Conservation (phyloP, 2,888 invertebrate genomes). For the Leucozona laternaria region DNA sequence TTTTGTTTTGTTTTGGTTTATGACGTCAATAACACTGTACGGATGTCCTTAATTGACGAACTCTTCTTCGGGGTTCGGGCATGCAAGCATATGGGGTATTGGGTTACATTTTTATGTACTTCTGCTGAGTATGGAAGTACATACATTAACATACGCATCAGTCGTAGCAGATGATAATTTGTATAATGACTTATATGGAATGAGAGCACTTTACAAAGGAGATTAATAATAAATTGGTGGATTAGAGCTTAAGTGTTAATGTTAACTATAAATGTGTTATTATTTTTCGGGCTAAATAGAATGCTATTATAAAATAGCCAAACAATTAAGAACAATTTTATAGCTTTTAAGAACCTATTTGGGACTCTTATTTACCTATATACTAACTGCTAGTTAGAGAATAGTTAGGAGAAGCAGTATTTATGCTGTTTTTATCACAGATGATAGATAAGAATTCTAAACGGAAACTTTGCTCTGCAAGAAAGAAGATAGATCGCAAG, state of each 20-base stretch:
- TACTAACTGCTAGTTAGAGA: too few species aligned
- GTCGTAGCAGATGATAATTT: slow-evolving; percentile 53
- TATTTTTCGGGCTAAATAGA: background rate
- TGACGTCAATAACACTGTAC: slow-evolving; percentile 73
- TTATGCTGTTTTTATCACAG: too few species aligned
- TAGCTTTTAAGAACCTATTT: background rate
- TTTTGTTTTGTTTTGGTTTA: slow-evolving; percentile 72
- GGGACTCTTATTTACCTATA: too few species aligned
- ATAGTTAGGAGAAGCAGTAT: too few species aligned
- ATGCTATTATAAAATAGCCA: background rate
- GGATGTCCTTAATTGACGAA: slow-evolving; percentile 75
- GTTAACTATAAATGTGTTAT: slow-evolving; percentile 21
- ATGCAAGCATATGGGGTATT: slow-evolving; percentile 39
- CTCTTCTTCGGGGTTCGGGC: slow-evolving; percentile 53
- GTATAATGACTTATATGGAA: slow-evolving; percentile 37
- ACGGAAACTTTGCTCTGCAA: too few species aligned
- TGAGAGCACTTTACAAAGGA: slow-evolving; percentile 1
- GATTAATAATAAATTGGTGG: slow-evolving; percentile 5
- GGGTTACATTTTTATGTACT: slow-evolving; percentile 60
- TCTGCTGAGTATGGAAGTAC: slow-evolving; percentile 24
- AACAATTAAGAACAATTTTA: background rate
- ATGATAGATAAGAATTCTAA: too few species aligned
- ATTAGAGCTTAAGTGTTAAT: background rate
- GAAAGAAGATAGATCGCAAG: too few species aligned
- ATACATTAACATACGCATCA: slow-evolving; percentile 25